Percentiles rank a stretch among this genome's conserved stretches.
phyloP scores from a whole-genome alignment of 2,888 invertebrate species.

The Venusia cambrica region DNA sequence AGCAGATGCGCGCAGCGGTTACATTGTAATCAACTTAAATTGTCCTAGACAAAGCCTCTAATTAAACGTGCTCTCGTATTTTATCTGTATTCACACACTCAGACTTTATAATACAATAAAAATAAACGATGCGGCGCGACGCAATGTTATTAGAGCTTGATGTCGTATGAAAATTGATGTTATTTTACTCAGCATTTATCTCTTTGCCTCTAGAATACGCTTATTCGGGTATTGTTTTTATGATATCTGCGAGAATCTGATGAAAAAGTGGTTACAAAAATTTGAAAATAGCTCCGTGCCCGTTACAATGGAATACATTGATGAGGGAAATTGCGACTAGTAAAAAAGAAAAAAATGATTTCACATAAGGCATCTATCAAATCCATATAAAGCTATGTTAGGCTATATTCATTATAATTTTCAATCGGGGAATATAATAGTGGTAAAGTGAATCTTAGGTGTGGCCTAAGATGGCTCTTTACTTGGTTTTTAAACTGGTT shows the following conservation, averaged over 20 bases:
- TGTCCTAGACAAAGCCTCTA: conserved; percentile 19
- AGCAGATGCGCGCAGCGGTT: conserved; percentile 22
- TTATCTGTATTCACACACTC: conserved; percentile 15
- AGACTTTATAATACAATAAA: conserved; percentile 15
- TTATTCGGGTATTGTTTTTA: conserved; percentile 1
- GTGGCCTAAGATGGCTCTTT: no score
- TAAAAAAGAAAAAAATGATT: no score
- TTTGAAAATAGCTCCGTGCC: no score
- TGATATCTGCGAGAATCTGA: neutral
- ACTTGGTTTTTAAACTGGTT: no score
- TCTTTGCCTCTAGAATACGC: conserved; percentile 1
- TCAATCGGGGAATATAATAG: no score
- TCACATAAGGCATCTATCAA: no score
- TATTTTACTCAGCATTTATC: conserved; percentile 4
- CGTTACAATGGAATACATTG: no score
- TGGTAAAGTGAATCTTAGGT: no score
- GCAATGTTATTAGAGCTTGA: conserved; percentile 8
- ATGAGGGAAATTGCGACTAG: no score
- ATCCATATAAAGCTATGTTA: no score
- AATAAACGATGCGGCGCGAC: conserved; percentile 13
- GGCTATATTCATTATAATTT: no score
- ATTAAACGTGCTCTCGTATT: conserved; percentile 21
- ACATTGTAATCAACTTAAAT: conserved; percentile 26
- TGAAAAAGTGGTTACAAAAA: conserved; percentile 1
- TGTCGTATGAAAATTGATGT: conserved; percentile 13